phyloP scores from a whole-genome alignment of 2,888 invertebrate genomes.

The Malacosoma neustria region DNA sequence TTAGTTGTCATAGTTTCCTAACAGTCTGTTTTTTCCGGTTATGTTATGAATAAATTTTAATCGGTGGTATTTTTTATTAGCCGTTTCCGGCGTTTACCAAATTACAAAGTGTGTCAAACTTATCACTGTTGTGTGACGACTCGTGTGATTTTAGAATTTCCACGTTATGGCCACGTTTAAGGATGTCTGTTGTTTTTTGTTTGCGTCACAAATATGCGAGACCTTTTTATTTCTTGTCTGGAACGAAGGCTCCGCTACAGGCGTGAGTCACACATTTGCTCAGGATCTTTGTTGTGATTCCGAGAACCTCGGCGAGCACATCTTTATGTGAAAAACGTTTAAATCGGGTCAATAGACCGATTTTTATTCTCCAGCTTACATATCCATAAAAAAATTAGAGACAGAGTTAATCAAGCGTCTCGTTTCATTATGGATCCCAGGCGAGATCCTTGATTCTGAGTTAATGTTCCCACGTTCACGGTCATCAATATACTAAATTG shows the following conservation, averaged over 20 bases:
- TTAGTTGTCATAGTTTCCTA: neutral
- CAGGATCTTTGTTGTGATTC: constrained; percentile 72
- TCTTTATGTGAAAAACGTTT: constrained; percentile 65
- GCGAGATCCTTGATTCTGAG: neutral
- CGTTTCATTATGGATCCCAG: neutral
- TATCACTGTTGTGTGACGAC: neutral
- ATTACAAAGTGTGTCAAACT: neutral
- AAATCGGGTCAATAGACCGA: constrained; percentile 61
- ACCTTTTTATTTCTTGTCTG: constrained; percentile 38
- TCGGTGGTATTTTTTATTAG: neutral
- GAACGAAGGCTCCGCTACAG: constrained; percentile 37
- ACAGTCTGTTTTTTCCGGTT: neutral
- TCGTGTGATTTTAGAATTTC: neutral
- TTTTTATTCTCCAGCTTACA: constrained; percentile 50
- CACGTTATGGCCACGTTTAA: neutral
- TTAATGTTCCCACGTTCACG: constrained; percentile 8
- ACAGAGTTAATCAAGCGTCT: constrained; percentile 32
- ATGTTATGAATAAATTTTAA: too few relatives aligned
- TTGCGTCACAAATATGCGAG: constrained; percentile 4
- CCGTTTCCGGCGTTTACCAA: constrained; percentile 3
- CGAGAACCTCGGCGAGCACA: constrained; percentile 53
- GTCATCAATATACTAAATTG: constrained; percentile 1
- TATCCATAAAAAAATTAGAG: constrained; percentile 28
- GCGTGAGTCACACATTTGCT: constrained; percentile 57
- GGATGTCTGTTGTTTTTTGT: constrained; percentile 3